Percentiles rank a stretch among this genome's conserved stretches.
Conservation (phyloP, 2,888 invertebrate species). For the Macrosoma leucophasiata region DNA sequence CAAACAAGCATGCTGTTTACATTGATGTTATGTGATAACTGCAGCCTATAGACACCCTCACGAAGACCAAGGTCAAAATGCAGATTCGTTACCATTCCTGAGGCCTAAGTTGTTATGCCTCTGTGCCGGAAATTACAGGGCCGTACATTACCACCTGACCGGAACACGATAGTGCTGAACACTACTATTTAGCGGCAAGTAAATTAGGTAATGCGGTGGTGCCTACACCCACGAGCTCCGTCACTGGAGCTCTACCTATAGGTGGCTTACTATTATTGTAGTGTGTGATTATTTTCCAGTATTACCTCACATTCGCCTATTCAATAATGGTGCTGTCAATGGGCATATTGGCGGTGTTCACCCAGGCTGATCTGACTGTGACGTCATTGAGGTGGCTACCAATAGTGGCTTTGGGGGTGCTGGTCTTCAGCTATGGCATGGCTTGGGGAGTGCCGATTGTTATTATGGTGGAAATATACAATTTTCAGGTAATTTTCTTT, state of each 20-base stretch:
- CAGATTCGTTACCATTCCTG: too few species aligned
- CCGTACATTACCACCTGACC: too few species aligned
- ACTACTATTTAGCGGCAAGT: too few species aligned
- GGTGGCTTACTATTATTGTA: conserved; percentile 8
- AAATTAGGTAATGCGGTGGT: not conserved
- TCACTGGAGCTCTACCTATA: not conserved
- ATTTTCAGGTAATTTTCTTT: conserved; percentile 43
- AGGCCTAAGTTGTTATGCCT: too few species aligned
- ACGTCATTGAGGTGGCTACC: conserved; percentile 42
- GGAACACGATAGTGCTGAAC: too few species aligned
- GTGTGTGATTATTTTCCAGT: too few species aligned
- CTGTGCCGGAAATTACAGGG: too few species aligned
- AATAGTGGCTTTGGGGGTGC: conserved; percentile 34
- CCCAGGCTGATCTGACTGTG: conserved; percentile 47
- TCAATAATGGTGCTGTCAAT: conserved; percentile 48
- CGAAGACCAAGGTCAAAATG: too few species aligned
- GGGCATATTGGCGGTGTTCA: conserved; percentile 52
- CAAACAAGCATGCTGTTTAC: too few species aligned
- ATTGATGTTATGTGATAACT: too few species aligned
- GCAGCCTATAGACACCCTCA: too few species aligned
- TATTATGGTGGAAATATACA: conserved; percentile 47
- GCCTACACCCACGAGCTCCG: not conserved
- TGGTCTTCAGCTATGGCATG: conserved; percentile 50
- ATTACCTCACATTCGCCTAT: conserved; percentile 44
- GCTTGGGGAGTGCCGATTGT: conserved; percentile 46